Conservation (phyloP, 2,888 invertebrate species). For the Heliconius ismenius region DNA sequence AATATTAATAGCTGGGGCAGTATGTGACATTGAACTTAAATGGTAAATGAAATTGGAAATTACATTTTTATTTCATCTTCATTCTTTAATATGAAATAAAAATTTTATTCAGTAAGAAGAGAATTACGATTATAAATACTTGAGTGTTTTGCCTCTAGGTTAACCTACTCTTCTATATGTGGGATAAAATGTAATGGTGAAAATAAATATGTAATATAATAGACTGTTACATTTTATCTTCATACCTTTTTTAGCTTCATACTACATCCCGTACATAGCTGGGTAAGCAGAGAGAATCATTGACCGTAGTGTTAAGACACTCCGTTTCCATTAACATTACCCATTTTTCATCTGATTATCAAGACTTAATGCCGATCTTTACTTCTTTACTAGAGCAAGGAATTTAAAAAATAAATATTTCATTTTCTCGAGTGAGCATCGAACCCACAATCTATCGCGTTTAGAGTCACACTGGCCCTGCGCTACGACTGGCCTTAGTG, state of each 20-base stretch:
- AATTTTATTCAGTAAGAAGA: neutral
- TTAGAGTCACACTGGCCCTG: no score
- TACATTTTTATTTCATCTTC: constrained; percentile 1
- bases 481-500: no score
- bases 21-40: constrained; percentile 2
- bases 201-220: no score
- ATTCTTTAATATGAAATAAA: neutral
- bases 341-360: no score
- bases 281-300: neutral
- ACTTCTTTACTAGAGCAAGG: no score
- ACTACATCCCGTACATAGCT: neutral
- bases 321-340: no score
- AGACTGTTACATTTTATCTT: no score
- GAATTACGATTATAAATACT: neutral
- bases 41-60: constrained; percentile 3
- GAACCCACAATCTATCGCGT: neutral
- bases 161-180: no score
- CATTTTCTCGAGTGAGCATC: neutral
- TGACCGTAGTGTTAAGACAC: neutral
- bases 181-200: no score
- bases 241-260: neutral
- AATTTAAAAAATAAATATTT: no score
- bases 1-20: constrained; percentile 17
- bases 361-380: no score
- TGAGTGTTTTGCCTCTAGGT: neutral